Base-by-base conservation (phyloP, 2,888 invertebrate genomes). In the Lamellibrachia columna region DNA sequence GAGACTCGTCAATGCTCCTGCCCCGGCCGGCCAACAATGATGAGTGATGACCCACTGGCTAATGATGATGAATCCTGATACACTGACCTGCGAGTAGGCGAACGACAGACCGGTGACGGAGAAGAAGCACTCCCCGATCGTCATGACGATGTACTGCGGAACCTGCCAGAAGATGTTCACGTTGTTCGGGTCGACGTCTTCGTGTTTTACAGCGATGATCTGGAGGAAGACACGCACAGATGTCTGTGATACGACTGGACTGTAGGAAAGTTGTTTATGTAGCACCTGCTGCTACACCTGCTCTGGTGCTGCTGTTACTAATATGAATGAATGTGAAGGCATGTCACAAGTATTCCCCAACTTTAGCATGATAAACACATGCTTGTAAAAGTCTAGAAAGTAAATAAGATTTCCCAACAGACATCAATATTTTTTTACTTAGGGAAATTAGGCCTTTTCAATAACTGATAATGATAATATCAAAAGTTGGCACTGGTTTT, bases 61-160 rank as follows among this genome's bases (percentile, higher is more conserved):
- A 40, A 40, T 40, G 40, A 40, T 40, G 40, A 40, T 1, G 15
- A 1, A 22, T 22, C 6, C 4, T 6, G 75, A 75, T 0, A 6
- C n/a, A 40, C 91, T 55, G 91, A 92, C 93, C 92, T 94, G 94
- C n/a, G 94, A 93, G 92, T 94, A 94, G 52, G 94, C 94, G 92
- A 94, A 94, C 40, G 94, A 92, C 11, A 94, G 92, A 22, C 94
- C 94, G 11, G 94, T 94, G 11, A 94, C 93, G 15, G 94, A 94
- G 93, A 95, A 94, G 91, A 94, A 94, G 15, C 93, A 92, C 92
- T 94, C 94, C 9, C 93, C 94, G n/a, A 93, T 75, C n/a, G 94
- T 94, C 93, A 94, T 94, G 11, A 94, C 92, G 90, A 94, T 90
- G 92, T 94, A 94, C 93, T 94, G 94, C 15, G 94, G 94, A 11